These are phyloP conservation scores for Acrobasis repandana DNA, from an alignment of 2,888 invertebrate genomes.

Conservation along the genomic window DNA sequence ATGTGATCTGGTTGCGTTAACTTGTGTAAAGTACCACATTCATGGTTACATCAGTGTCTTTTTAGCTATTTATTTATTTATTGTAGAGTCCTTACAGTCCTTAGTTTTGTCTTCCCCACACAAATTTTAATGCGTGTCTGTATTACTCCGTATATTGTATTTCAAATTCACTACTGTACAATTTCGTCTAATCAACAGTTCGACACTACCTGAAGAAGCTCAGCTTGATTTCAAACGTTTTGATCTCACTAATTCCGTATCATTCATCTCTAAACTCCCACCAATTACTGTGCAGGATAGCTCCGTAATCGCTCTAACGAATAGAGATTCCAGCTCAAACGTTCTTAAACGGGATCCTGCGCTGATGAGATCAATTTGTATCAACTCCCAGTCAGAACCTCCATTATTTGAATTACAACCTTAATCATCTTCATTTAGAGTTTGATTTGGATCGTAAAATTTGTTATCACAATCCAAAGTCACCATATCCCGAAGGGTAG, in stretches of 20 bases:
- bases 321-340: constrained; percentile 24
- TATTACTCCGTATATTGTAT: no score
- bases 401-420: constrained; percentile 46
- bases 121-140: no score
- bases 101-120: no score
- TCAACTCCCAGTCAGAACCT: constrained; percentile 44
- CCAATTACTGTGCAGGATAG: neutral
- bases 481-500: constrained; percentile 33
- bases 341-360: constrained; percentile 20
- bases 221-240: neutral
- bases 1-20: no score
- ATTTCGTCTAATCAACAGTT: neutral
- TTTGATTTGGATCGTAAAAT: constrained; percentile 46
- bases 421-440: constrained; percentile 49
- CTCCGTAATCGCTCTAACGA: constrained; percentile 6
- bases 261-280: neutral
- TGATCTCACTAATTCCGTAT: neutral
- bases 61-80: no score
- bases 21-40: no score
- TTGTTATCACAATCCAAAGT: constrained; percentile 45
- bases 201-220: neutral
- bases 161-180: no score
- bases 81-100: no score
- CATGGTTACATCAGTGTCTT: no score
- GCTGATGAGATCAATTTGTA: constrained; percentile 72